Evolutionary conservation across 2,888 invertebrate species (phyloP), one percentile per base, ranked within the genome.

Genomic region (Geophilus truncorum): DNA sequence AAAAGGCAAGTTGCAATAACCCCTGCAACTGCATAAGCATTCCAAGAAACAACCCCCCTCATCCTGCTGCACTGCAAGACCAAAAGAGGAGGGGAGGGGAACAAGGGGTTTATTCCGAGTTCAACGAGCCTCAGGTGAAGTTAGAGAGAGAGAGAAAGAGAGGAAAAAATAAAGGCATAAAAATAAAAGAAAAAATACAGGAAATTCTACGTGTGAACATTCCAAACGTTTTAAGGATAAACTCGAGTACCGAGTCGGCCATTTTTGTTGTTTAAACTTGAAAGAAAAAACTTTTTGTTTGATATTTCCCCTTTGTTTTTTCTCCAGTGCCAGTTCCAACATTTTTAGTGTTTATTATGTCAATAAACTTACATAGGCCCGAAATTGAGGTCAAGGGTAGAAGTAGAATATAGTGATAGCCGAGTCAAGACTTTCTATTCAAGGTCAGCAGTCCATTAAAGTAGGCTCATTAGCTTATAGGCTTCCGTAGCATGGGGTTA

Each of bases 1-100:
- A 70, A 70, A 70, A 70, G 70, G 70, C 70, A 70, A 70, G 70
- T 70, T 70, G 70, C 70, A 70, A 70, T 70, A 70, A 70, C 70
- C 70, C 70, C 70, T 70, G 70, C 57, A 62, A n/a, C 57, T 62
- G 57, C 70, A 70, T 28, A 70, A 70, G 45, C 70, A 70, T 70
- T 70, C 70, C 70, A 70, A 70, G 70, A 70, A 70, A 70, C 70
- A 15, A 9, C 70, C 70, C 70, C 70, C 70, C 12, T 25, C 70
- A 25, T 28, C 70, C 70, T 9, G 25, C 70, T 25, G n/a, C 12
- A 3, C 70, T 70, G 70, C 70, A 70, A 28, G 7, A 25, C 70
- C 70, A 70, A 23, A 70, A 70, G 70, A 70, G 70, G 70, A 70
- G 70, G 70, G 70, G 70, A 70, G 70, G 70, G 28, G 70, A 70